Base-by-base conservation (phyloP, 2,113 vertebrate species). In the Ia io region DNA sequence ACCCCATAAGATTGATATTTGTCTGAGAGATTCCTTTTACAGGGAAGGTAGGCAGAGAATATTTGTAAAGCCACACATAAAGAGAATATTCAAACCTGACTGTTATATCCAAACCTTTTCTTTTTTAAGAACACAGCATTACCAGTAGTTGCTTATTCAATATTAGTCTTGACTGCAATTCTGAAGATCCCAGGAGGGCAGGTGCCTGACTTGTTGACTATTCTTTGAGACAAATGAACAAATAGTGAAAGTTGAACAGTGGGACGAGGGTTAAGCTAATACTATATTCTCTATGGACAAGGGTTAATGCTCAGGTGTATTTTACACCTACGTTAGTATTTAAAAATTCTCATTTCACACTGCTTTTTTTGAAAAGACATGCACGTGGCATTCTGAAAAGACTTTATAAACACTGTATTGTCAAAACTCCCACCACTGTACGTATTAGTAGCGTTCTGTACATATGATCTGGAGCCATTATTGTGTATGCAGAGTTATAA, bases 331-430 rank as follows among this genome's bases (percentile, higher is more conserved):
- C 17, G 74, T 76, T 94, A 93, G 56, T 77, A 74, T 83, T 94
- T 70, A 49, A 92, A 96, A 96, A 53, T 69, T 89, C 84, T 90
- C 56, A 88, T 77, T 96, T 92, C 80, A 80, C 49, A 91, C 9
- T 84, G 51, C 44, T 90, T 40, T 95, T 95, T 95, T 65, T 65
- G 6, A 77, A 77, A 28, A 94, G 93, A 88, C 35, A 82, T 73
- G 71, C 16, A 44, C 70, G 49, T 28, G 77, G 82, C 78, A 93
- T 94, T 96, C 88, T 95, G 78, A 84, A 96, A 97, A 95, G 88
- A 42, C 61, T 96, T 94, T 95, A 85, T 95, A 90, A 96, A 71
- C 77, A 49, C 82, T 23, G 71, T 85, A 91, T 96, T 96, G 73
- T 95, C 94, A 97, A 92, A 97, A 74, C 69, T 85, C 84, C 40